Evolutionary conservation across 2,797 vertebrate species (phyloP), one percentile per base, ranked within the genome.

Genomic region (Muscicapa comitata): DNA sequence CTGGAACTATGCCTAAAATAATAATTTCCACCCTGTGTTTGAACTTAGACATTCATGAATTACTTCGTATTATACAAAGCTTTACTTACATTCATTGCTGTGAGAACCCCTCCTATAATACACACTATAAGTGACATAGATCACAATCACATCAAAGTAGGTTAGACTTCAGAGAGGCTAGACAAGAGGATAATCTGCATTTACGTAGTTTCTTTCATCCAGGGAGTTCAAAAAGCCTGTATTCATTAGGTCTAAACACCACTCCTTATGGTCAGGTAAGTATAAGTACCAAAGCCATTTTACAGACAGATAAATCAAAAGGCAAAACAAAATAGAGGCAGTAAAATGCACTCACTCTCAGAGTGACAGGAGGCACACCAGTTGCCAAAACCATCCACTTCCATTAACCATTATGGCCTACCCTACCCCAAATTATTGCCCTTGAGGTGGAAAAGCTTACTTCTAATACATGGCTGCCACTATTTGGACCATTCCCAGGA

Each of bases 151-250:
- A 94, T 95, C 90, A 88, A 92, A 95, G 90, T 29, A 42, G 58
- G 75, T 92, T 91, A 77, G 80, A 91, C 86, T 93, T 95, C 92
- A 95, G 90, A 95, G 84, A 70, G 25, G 59, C 47, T 29, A 92
- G 84, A 83, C 81, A 86, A 95, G 93, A 94, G 68, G 81, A 77
- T 95, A 92, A 95, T 96, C 94, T 89, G 65, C 61, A 74, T 80
- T 95, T 87, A 85, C 6, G n/a, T 6, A 13, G 25, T 68, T 95
- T 89, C 90, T 94, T 96, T 96, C 81, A 95, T 95, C 71, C 57
- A 72, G 33, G n/a, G 50, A 87, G 86, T 91, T 95, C 84, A 94
- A 71, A 93, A 93, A 87, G 19, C 68, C 19, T 23, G 4, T 68
- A 61, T 92, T 94, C 42, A 51, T 94, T 91, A 92, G 53, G 65